Percentiles rank a stretch among this genome's conserved stretches.
phyloP scores from a whole-genome alignment of 2,888 invertebrate genomes.

The Caenorhabditis macrosperma region DNA sequence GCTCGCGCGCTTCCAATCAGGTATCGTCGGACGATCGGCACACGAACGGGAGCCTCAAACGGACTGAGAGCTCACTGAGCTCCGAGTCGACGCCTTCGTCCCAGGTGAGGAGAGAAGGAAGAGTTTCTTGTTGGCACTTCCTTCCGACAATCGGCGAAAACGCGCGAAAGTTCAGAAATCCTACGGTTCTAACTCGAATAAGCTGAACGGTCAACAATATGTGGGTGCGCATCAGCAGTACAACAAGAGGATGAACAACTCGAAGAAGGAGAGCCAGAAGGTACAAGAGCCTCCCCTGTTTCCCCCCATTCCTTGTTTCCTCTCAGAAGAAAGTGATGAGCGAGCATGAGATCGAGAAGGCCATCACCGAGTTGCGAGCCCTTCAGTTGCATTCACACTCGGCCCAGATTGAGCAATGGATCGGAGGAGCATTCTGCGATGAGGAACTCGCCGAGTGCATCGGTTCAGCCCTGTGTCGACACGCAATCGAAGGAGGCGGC shows the following conservation, averaged over 20 bases:
- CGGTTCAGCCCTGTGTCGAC: conserved; percentile 71
- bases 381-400: conserved; percentile 57
- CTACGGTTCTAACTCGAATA: conserved; percentile 62
- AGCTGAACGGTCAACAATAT: conserved; percentile 61
- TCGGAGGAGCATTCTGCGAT: conserved; percentile 70
- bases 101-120: conserved; percentile 46
- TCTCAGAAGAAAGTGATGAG: conserved; percentile 64
- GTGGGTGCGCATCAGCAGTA: conserved; percentile 47
- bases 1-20: conserved; percentile 62
- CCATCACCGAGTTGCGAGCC: conserved; percentile 59
- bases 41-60: conserved; percentile 54
- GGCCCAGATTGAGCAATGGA: conserved; percentile 65
- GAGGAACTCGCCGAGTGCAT: conserved; percentile 69
- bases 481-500: conserved; percentile 77
- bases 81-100: conserved; percentile 64
- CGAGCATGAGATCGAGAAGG: conserved; percentile 63
- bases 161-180: conserved; percentile 46
- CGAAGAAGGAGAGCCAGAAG: conserved; percentile 53
- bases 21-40: conserved; percentile 50
- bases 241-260: conserved; percentile 55
- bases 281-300: conserved; percentile 3
- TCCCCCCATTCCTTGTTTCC: neutral
- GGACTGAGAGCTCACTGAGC: conserved; percentile 67
- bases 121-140: conserved; percentile 34
- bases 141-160: conserved; percentile 15